Evolutionary conservation across 2,888 invertebrate genomes (phyloP), one percentile per base, ranked within the genome.

Genomic region (Mystacides longicornis): DNA sequence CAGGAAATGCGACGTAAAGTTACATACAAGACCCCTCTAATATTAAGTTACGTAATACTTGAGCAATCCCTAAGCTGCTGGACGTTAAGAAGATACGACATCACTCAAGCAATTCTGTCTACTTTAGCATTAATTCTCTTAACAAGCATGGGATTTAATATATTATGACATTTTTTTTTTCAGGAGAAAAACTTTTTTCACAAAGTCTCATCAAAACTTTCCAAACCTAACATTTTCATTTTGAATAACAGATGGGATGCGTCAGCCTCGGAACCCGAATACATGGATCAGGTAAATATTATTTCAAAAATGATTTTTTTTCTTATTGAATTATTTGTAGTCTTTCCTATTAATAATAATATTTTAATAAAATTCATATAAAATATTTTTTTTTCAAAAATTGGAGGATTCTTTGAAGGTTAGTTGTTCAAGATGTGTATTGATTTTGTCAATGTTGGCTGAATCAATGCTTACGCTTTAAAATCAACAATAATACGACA

Each of bases 141-240:
- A n/a, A 27, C 27, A 27, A 37, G 37, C 16, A 37, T 37, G 16
- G 14, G 3, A 16, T n/a, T 7, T 37, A 14, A 37, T 7, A 14
- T 14, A 14, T 37, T 37, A 7, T 11, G 27, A n/a, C 27, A 7
- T 5, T 11, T 11, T 7, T 37, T 37, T 65, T 77, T 78, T 21
- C 76, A 95, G 94, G 96, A 99, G 72, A 99, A 99, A 71, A 96
- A 95, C 69, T 99, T 99, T 77, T 99, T 99, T 77, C 96, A 97
- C 72, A 97, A 98, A 81, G 99, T 99, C 43, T 96, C 95, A 27
- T 88, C 89, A 61, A 87, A 87, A 69, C 81, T 99, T 65, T 98
- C 98, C 14, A 96, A 97, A 75, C 99, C 99, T 60, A 99, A 99
- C 70, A 93, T 99, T 67, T 99, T 99, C 71, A 94, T 99, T 67